phyloP scores from a whole-genome alignment of 2,888 invertebrate species.

The Spicauda simplicius region DNA sequence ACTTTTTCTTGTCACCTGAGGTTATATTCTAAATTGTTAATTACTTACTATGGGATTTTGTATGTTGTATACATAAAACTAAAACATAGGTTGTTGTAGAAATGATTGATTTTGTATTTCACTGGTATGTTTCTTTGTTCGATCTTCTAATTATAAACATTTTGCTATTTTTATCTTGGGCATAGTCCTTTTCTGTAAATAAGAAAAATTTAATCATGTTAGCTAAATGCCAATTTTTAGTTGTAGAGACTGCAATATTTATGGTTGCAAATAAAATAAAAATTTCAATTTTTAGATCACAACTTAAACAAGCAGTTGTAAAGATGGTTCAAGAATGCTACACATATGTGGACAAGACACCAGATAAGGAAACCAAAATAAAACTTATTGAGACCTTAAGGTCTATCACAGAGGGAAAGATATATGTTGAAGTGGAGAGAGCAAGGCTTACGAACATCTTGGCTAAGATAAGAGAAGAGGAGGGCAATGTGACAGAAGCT shows the following conservation, averaged over 20 bases:
- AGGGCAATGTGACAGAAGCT: constrained; percentile 94
- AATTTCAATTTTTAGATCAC: constrained; percentile 85
- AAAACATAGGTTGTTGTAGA: too few species aligned
- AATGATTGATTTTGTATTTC: too few species aligned
- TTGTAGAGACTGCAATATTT: neutral
- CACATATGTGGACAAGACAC: constrained; percentile 96
- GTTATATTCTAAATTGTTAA: too few species aligned
- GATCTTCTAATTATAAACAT: too few species aligned
- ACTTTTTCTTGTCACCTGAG: too few species aligned
- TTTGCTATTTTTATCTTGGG: too few species aligned
- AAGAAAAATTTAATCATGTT: too few species aligned
- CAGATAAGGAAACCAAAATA: constrained; percentile 94
- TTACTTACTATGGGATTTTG: too few species aligned
- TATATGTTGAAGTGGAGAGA: constrained; percentile 99
- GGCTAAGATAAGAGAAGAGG: constrained; percentile 93
- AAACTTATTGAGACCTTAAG: constrained; percentile 98
- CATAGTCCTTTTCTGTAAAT: too few species aligned
- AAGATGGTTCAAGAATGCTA: constrained; percentile 99
- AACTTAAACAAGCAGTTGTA: constrained; percentile 98
- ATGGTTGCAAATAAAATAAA: neutral
- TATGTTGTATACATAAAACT: too few species aligned
- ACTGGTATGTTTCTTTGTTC: too few species aligned
- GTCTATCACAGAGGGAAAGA: constrained; percentile 99
- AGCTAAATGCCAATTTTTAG: too few species aligned
- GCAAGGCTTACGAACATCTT: constrained; percentile 97